phyloP scores from a whole-genome alignment of 2,888 invertebrate genomes.

The Synergus japonicus region DNA sequence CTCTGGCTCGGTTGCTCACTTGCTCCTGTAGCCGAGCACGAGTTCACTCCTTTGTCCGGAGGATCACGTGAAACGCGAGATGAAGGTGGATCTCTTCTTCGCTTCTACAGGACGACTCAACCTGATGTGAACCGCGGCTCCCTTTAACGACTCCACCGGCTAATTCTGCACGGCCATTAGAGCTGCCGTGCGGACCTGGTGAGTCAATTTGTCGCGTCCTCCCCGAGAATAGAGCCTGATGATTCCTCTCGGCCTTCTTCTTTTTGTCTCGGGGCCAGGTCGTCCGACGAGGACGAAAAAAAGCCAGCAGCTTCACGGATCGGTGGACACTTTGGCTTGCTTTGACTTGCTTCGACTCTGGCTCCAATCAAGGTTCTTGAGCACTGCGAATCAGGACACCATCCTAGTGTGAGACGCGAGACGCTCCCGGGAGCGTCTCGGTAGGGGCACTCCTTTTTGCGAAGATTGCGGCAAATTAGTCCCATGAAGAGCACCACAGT shows the following conservation, averaged over 20 bases:
- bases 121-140: slow-evolving; percentile 32
- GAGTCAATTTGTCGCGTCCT: slow-evolving; percentile 37
- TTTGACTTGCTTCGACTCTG: slow-evolving; percentile 3
- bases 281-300: slow-evolving; percentile 11
- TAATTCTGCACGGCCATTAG: slow-evolving; percentile 44
- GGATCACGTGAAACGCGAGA: slow-evolving; percentile 38
- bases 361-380: slow-evolving; percentile 44
- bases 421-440: slow-evolving; percentile 27
- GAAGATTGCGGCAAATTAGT: background rate
- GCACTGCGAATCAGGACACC: slow-evolving; percentile 34
- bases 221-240: background rate
- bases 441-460: background rate
- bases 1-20: slow-evolving; percentile 5
- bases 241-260: background rate
- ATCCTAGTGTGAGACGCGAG: slow-evolving; percentile 27
- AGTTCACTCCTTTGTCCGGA: slow-evolving; percentile 54
- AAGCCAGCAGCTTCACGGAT: slow-evolving; percentile 28
- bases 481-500: slow-evolving; percentile 21
- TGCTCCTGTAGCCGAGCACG: slow-evolving; percentile 24
- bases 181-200: slow-evolving; percentile 5
- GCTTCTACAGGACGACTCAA: slow-evolving; percentile 23
- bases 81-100: slow-evolving; percentile 37
- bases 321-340: slow-evolving; percentile 29
- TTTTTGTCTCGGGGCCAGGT: background rate
- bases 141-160: slow-evolving; percentile 46